These are phyloP conservation scores for Penaeus vannamei DNA, from an alignment of 1,140 invertebrate species.

Conservation along the genomic window DNA sequence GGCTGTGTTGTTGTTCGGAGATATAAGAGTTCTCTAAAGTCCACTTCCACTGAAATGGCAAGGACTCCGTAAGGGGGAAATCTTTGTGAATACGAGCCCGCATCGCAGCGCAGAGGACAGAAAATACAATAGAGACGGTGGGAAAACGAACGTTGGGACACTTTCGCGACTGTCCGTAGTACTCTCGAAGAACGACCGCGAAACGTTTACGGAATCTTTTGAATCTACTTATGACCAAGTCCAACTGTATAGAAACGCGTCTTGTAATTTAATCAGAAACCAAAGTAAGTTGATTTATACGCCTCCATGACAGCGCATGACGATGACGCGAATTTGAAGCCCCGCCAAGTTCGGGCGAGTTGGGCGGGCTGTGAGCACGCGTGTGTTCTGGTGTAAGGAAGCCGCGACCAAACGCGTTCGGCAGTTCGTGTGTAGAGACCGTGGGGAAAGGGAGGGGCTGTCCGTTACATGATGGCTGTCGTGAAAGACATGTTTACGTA, in stretches of 20 bases:
- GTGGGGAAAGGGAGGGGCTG: conserved; percentile 20
- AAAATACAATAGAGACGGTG: conserved; percentile 39
- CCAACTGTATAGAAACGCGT: too few species aligned
- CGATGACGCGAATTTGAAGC: conserved; percentile 34
- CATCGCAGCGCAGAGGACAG: not conserved
- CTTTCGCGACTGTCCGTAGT: not conserved
- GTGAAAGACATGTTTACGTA: too few species aligned
- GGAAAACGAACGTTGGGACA: conserved; percentile 31
- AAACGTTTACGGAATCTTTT: too few species aligned
- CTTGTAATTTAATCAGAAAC: too few species aligned
- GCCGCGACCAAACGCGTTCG: conserved; percentile 40
- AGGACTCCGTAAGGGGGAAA: too few species aligned
- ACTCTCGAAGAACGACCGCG: too few species aligned
- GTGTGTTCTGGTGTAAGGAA: conserved; percentile 53
- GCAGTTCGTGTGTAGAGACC: conserved; percentile 54
- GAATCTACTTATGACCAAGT: too few species aligned
- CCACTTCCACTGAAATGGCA: too few species aligned
- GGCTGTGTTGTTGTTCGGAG: too few species aligned
- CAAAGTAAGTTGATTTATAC: too few species aligned
- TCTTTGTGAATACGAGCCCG: not conserved
- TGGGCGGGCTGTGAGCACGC: conserved; percentile 22
- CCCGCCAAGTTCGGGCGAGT: conserved; percentile 17
- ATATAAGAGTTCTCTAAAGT: too few species aligned
- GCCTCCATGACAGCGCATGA: not conserved
- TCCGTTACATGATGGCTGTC: too few species aligned